Percentiles rank a stretch among this genome's conserved stretches.
Evolutionary conservation across 2,888 invertebrate species (phyloP).

Genomic region (Heteropelma amictum): DNA sequence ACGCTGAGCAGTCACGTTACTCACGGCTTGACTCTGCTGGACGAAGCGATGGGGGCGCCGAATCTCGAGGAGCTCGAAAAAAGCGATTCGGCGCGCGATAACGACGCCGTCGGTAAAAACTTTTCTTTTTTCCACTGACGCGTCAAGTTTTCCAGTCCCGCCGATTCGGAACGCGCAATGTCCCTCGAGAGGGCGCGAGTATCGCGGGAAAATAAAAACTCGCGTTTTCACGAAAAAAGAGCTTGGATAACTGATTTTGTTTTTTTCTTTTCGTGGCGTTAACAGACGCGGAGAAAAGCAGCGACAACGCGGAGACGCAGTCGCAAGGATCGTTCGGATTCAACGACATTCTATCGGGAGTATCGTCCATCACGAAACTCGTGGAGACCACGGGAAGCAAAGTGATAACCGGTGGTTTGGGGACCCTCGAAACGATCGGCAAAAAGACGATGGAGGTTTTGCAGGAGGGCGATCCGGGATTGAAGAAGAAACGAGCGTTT

Average conservation of each 20-base stretch:
- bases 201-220: too few species aligned
- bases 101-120: constrained; percentile 45
- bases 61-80: constrained; percentile 88
- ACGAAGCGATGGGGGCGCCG: constrained; percentile 90
- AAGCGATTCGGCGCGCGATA: constrained; percentile 53
- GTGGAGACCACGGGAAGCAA: constrained; percentile 86
- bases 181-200: too few species aligned
- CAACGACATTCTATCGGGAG: constrained; percentile 83
- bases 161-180: too few species aligned
- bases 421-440: constrained; percentile 94
- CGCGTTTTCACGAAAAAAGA: too few species aligned
- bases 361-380: constrained; percentile 82
- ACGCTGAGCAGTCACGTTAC: constrained; percentile 90
- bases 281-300: constrained; percentile 26
- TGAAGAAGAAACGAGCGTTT: constrained; percentile 87
- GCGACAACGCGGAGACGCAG: constrained; percentile 55
- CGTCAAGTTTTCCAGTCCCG: neutral
- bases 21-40: constrained; percentile 88
- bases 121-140: neutral
- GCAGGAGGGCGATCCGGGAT: constrained; percentile 94
- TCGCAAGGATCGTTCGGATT: constrained; percentile 79
- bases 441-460: constrained; percentile 96
- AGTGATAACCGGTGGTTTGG: constrained; percentile 89
- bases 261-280: constrained; percentile 57
- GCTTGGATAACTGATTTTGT: neutral